Evolutionary conservation across 2,888 invertebrate species (phyloP), one percentile per base, ranked within the genome.

Genomic region (Melanchra persicariae): DNA sequence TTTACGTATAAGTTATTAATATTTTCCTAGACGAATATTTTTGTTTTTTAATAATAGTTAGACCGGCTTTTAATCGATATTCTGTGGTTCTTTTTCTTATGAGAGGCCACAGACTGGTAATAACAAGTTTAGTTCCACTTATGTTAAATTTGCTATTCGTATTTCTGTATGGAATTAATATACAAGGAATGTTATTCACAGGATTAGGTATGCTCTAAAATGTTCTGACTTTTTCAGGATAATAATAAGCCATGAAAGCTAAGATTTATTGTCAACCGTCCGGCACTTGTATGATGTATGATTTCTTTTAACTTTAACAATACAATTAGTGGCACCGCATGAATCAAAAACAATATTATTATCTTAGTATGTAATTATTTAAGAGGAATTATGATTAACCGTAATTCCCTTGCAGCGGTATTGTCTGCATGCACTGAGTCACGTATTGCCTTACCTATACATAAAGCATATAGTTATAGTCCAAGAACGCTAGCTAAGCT

Each of bases 351-450:
- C 40, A 30, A 2, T 57, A 52, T 61, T 63, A 52, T 63, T 51
- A 70, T 72, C 52, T 67, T 47, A 26, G 15, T 49, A 74, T 60
- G n/a, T n/a, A n/a, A n/a, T n/a, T n/a, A n/a, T 6, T 62, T 22
- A 72, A 81, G 64, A 78, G 61, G 77, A 75, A 76, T 58, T 69
- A 55, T 68, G 68, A 72, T 70, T 63, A 79, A 58, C 51, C 63
- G 70, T 80, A 75, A 73, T 74, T 78, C 75, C 58, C 60, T 61
- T 47, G 6, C 54, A 74, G 68, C 67, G 68, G 58, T 70, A 59
- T 67, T 66, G 80, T 74, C 58, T 83, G 64, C 88, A 79, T 89
- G 89, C 70, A 70, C 49, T 49, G 67, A 70, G 86, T 89, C 89
- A 89, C 88, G 89, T 88, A 87, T 72, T 62, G 17, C 26, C 24